These are phyloP conservation scores for Apaloderma vittatum DNA, from an alignment of 2,113 vertebrate genomes.

Conservation along the genomic window DNA sequence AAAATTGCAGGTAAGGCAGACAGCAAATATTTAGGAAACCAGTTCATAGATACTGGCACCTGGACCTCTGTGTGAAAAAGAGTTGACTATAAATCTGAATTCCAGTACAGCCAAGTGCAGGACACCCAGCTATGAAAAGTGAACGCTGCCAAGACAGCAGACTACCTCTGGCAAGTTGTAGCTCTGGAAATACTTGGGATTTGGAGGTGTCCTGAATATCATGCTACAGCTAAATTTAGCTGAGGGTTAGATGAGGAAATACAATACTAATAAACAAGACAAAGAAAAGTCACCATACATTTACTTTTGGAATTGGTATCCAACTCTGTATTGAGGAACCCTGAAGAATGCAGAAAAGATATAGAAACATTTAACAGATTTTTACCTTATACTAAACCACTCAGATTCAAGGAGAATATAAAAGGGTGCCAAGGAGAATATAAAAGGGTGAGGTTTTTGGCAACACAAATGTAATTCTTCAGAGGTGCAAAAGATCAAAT, in stretches of 20 bases:
- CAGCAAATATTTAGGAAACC: neutral
- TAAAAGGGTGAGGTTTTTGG: neutral
- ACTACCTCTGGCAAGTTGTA: neutral
- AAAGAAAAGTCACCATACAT: neutral
- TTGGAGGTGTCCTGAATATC: neutral
- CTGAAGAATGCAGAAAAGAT: neutral
- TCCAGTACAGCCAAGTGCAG: neutral
- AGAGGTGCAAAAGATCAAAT: neutral
- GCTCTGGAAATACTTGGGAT: neutral
- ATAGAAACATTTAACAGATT: neutral
- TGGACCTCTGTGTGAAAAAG: neutral
- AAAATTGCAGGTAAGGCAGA: neutral
- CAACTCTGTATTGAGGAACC: neutral
- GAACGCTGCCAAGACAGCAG: neutral
- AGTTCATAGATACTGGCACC: neutral
- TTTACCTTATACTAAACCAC: neutral
- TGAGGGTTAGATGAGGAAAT: neutral
- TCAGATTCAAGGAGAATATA: neutral
- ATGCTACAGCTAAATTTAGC: neutral
- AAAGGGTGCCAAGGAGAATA: too few relatives aligned
- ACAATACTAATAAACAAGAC: neutral
- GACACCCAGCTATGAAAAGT: neutral
- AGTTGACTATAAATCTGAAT: neutral
- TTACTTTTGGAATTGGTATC: neutral
- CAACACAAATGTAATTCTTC: constrained; percentile 9